A percentile compares a stretch with the other conserved stretches of the same genome.
phyloP scores from a whole-genome alignment of 2,113 vertebrate species.

The Lamprologus sp. region DNA sequence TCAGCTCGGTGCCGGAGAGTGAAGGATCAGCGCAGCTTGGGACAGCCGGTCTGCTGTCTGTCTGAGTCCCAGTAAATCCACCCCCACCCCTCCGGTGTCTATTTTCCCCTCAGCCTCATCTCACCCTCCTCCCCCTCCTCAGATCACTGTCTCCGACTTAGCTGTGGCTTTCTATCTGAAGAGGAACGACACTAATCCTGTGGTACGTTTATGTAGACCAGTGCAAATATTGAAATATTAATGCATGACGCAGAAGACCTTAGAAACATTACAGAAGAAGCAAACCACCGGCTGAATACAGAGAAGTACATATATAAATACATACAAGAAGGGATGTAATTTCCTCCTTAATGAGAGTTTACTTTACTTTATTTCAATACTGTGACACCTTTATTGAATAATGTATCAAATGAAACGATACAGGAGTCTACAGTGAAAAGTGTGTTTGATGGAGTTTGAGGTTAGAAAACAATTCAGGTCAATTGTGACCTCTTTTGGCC shows the following conservation, averaged over 20 bases:
- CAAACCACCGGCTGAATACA: neutral
- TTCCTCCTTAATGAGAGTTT: neutral
- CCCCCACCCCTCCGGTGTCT: neutral
- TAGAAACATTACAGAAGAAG: neutral
- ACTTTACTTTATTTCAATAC: neutral
- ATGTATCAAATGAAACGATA: neutral
- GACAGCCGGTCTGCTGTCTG: slow-evolving; percentile 62
- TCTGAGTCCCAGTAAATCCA: slow-evolving; percentile 54
- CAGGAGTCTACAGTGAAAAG: neutral
- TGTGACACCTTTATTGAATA: neutral
- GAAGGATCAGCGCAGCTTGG: slow-evolving; percentile 59
- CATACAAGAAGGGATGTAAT: neutral
- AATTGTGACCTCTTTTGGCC: slow-evolving; percentile 8
- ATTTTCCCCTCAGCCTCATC: slow-evolving; percentile 34
- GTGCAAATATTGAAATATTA: neutral
- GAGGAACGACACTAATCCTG: neutral
- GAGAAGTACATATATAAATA: neutral
- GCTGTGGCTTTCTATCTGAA: neutral
- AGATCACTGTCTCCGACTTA: slow-evolving; percentile 9
- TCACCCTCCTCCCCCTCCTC: slow-evolving; percentile 1
- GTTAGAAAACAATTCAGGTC: neutral
- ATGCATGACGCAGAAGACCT: neutral
- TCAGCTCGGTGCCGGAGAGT: slow-evolving; percentile 28
- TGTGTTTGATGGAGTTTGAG: neutral
- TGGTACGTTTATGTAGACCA: neutral